A percentile compares a stretch with the other conserved stretches of the same genome.
phyloP scores from a whole-genome alignment of 2,113 vertebrate species.

The Bostrychus sinensis region DNA sequence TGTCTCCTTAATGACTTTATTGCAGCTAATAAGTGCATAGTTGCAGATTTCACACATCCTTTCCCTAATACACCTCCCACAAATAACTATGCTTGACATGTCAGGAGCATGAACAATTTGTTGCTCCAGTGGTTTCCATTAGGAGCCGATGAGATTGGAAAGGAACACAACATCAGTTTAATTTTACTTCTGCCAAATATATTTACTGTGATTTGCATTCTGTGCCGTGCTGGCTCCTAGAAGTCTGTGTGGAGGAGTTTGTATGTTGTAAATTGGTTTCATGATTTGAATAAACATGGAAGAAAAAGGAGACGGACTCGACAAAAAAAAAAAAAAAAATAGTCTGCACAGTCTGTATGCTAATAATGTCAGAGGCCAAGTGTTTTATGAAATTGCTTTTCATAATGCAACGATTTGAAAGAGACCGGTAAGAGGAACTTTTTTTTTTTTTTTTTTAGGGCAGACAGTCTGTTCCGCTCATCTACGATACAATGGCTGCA shows the following conservation, averaged over 20 bases:
- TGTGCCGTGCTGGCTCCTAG: neutral
- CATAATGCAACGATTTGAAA: slow-evolving; percentile 35
- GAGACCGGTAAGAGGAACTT: slow-evolving; percentile 5
- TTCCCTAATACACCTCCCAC: slow-evolving; percentile 8
- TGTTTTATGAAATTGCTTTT: slow-evolving; percentile 29
- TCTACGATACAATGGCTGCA: neutral
- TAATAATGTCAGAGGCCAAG: slow-evolving; percentile 43
- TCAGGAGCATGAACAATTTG: slow-evolving; percentile 51
- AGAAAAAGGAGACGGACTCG: neutral
- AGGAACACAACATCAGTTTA: slow-evolving; percentile 38
- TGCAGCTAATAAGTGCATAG: neutral
- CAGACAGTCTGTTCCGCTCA: neutral
- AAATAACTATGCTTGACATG: slow-evolving; percentile 32
- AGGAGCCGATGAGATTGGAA: slow-evolving; percentile 33
- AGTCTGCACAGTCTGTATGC: slow-evolving; percentile 14
- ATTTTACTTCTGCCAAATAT: slow-evolving; percentile 22
- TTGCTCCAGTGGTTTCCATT: slow-evolving; percentile 46
- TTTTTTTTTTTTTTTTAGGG: neutral
- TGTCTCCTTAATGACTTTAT: slow-evolving; percentile 1
- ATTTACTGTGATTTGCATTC: slow-evolving; percentile 36
- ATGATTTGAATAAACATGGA: slow-evolving; percentile 32
- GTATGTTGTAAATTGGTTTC: slow-evolving; percentile 41
- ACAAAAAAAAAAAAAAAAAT: neutral
- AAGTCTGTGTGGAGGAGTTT: neutral
- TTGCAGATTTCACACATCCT: slow-evolving; percentile 15